Percentiles rank a stretch among this genome's conserved stretches.
Conservation (phyloP, 2,888 invertebrate species). For the Heliconius hortense region DNA sequence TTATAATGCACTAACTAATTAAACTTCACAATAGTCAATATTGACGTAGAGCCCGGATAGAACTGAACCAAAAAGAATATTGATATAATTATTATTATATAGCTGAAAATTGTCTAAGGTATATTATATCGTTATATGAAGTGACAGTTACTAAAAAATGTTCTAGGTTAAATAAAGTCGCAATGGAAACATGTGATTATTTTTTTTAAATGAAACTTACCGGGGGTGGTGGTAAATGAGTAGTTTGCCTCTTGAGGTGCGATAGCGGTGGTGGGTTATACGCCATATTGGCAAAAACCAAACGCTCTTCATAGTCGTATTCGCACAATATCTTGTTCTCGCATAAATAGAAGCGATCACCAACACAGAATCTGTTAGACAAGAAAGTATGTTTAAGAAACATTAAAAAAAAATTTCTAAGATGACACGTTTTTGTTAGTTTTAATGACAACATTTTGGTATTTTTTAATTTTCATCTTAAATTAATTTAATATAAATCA, state of each 20-base stretch:
- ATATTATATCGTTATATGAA: too few species aligned
- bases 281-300: constrained; percentile 97
- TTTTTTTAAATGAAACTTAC: constrained; percentile 60
- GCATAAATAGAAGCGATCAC: constrained; percentile 97
- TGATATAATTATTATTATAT: constrained; percentile 25
- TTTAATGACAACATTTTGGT: not conserved
- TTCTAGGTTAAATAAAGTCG: too few species aligned
- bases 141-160: too few species aligned
- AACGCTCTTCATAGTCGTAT: constrained; percentile 97
- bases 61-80: not conserved
- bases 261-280: constrained; percentile 93
- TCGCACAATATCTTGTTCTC: constrained; percentile 99
- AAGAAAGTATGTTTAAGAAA: constrained; percentile 21
- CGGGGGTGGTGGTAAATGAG: constrained; percentile 83
- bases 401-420: not conserved
- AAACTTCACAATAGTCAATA: constrained; percentile 22
- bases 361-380: constrained; percentile 94
- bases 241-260: constrained; percentile 88
- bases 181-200: too few species aligned
- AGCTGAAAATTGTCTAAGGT: not conserved
- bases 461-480: too few species aligned
- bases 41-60: not conserved
- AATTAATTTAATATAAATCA: not conserved
- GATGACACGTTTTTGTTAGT: not conserved
- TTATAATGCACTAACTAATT: constrained; percentile 24